These are phyloP conservation scores for Isurus oxyrinchus DNA, from an alignment of 2,113 vertebrate genomes.

Conservation along the genomic window DNA sequence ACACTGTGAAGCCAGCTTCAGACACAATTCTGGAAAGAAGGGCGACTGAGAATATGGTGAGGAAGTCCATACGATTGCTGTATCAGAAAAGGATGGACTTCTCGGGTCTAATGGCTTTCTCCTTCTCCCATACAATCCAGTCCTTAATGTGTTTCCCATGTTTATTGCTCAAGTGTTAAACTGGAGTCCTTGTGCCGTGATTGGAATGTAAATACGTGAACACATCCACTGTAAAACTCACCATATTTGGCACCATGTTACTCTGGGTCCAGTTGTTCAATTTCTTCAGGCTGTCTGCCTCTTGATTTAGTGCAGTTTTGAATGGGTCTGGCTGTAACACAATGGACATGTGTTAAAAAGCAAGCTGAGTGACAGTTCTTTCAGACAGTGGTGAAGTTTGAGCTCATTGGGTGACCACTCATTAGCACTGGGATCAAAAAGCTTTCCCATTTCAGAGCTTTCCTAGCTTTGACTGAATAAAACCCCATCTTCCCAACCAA, in stretches of 20 bases:
- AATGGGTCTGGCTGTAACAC: rapidly evolving
- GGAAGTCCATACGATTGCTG: background rate
- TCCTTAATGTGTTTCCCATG: background rate
- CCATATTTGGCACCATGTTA: constrained; percentile 52
- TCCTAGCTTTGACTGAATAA: background rate
- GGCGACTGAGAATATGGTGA: background rate
- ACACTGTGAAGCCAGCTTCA: background rate
- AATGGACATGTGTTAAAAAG: background rate
- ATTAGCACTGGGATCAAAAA: background rate
- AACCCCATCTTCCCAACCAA: background rate
- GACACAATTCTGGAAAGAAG: background rate
- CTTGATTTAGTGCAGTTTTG: constrained; percentile 36
- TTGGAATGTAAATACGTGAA: background rate
- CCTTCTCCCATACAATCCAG: background rate
- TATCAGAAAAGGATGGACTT: background rate
- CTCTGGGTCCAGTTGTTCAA: constrained; percentile 53
- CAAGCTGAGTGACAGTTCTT: background rate
- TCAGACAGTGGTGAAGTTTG: background rate
- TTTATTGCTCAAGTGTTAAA: background rate
- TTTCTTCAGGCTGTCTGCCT: constrained; percentile 44
- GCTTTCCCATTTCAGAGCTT: background rate
- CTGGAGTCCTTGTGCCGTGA: background rate
- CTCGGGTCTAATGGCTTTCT: background rate
- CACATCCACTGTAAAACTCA: constrained; percentile 42
- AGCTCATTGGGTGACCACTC: background rate